Evolutionary conservation across 1,140 invertebrate species (phyloP).

Genomic region (Lineus longissimus): DNA sequence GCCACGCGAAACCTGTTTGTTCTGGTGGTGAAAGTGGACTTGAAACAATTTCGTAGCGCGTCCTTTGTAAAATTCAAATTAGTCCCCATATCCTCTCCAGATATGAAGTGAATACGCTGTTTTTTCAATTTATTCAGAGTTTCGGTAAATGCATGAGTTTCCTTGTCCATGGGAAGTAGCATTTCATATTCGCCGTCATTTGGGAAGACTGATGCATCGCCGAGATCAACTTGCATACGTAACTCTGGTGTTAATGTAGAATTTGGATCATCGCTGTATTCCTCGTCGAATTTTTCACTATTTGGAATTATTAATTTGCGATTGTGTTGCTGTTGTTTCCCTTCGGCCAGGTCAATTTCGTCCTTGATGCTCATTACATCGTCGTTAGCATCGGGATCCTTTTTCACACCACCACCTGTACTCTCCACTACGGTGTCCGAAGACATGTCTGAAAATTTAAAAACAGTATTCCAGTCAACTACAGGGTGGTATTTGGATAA

Average conservation of each 20-base stretch:
- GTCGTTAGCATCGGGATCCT: too few species aligned
- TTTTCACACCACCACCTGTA: background rate
- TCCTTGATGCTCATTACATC: background rate
- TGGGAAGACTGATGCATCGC: background rate
- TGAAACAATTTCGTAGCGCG: slow-evolving; percentile 3
- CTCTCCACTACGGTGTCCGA: background rate
- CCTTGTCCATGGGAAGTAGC: slow-evolving; percentile 1
- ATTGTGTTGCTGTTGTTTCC: background rate
- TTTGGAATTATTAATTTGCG: background rate
- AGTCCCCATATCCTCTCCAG: background rate
- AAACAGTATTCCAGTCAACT: background rate
- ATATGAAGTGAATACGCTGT: slow-evolving; percentile 3
- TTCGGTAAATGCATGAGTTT: background rate
- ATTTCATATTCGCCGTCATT: background rate
- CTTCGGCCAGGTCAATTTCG: background rate
- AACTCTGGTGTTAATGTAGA: too few species aligned
- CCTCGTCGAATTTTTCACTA: background rate
- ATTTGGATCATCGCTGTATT: background rate
- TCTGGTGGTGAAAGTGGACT: background rate
- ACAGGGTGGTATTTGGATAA: background rate
- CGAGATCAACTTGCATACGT: background rate
- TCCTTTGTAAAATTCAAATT: background rate
- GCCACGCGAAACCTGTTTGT: slow-evolving; percentile 1
- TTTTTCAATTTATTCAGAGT: background rate
- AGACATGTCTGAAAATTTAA: slow-evolving; percentile 8